Evolutionary conservation across 2,113 vertebrate species (phyloP), one percentile per base, ranked within the genome.

Genomic region (Globicephala melas): DNA sequence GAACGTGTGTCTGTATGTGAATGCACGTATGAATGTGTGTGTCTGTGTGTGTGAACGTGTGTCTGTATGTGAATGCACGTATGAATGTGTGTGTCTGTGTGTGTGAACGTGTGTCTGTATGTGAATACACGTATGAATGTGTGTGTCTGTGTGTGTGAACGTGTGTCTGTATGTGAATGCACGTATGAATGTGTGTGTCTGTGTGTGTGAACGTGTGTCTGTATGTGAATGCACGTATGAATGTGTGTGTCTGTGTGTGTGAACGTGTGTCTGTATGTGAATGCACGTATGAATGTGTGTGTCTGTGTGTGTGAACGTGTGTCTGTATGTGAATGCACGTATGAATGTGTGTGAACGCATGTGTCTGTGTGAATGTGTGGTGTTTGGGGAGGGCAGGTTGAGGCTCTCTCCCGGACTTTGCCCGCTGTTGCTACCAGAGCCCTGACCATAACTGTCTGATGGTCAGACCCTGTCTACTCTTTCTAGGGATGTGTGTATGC

Each of bases 401-500:
- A 83, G 44, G 50, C 31, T 63, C 55, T 80, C 62, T 79, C 71
- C 17, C 47, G 63, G 44, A 89, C 10, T 68, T 23, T 2, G 2
- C 9, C 62, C 20, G 2, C 47, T 67, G 33, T 8, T n/a, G n/a
- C 10, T 31, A 33, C 44, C 55, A 33, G 67, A 18, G 8, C 33
- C 50, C 38, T 58, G 31, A 58, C n/a, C 4, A 0, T 77, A 6
- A 4, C 18, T 4, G 10, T 17, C 53, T 33, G 15, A 60, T 0
- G 4, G 1, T 23, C 85, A 53, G 6, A 1, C 5, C 84, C 23
- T 31, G 1, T 36, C 50, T 23, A 31, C n/a, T 17, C 20, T 33
- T n/a, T 33, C 28, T 36, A 55, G 63, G 7, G 4, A 1, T 4
- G 11, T 0, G 28, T 36, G 47, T 3, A 2, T 1, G 1, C 41